Conservation (phyloP, 2,888 invertebrate species). For the Lasioglossum lativentre region DNA sequence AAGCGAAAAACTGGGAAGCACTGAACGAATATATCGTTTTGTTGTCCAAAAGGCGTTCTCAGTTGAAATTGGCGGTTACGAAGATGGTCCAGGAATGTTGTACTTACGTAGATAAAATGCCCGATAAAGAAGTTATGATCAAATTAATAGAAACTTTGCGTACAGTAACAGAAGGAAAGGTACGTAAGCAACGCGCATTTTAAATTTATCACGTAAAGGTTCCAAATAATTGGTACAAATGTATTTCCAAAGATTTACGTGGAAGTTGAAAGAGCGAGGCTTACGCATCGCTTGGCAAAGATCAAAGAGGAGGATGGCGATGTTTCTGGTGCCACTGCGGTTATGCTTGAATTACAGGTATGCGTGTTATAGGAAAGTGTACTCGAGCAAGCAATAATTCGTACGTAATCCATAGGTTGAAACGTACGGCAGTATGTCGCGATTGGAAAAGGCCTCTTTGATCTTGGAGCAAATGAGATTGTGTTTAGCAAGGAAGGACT, state of each 20-base stretch:
- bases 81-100: conserved; percentile 99
- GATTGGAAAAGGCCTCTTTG: conserved; percentile 97
- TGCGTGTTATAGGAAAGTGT: not conserved
- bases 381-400: not conserved
- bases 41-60: conserved; percentile 96
- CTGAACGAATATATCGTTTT: conserved; percentile 97
- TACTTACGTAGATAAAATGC: conserved; percentile 96
- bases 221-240: not conserved
- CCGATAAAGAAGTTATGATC: conserved; percentile 95
- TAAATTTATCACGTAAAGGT: not conserved
- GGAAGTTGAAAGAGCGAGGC: conserved; percentile 98
- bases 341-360: conserved; percentile 97
- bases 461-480: conserved; percentile 99
- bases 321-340: conserved; percentile 95
- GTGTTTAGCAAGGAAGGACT: conserved; percentile 97
- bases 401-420: conserved; percentile 87
- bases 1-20: conserved; percentile 96
- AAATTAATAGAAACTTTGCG: conserved; percentile 98
- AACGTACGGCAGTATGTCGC: conserved; percentile 99
- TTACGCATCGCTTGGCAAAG: conserved; percentile 95
- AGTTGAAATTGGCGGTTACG: conserved; percentile 98
- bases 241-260: conserved; percentile 93
- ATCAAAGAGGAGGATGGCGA: conserved; percentile 94
- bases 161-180: conserved; percentile 98
- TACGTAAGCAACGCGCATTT: conserved; percentile 75